A percentile compares a stretch with the other conserved stretches of the same genome.
Evolutionary conservation across 2,797 vertebrate species (phyloP).

Genomic region (Cynopterus sphinx): DNA sequence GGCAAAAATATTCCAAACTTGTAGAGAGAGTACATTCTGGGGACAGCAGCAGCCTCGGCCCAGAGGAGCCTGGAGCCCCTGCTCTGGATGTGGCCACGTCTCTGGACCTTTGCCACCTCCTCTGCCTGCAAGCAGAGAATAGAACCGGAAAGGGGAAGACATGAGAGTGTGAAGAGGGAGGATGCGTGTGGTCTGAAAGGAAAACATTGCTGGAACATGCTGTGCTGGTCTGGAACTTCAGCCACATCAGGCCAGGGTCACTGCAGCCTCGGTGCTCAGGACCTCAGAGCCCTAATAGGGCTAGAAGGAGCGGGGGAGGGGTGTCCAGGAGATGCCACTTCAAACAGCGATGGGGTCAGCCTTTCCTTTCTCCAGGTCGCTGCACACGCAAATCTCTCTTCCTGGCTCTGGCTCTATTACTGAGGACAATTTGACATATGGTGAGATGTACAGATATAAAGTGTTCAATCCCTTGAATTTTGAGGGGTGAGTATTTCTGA

Average conservation of each 20-base stretch:
- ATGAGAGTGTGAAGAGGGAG: neutral
- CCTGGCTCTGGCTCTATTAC: neutral
- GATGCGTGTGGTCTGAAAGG: conserved; percentile 7
- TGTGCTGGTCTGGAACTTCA: neutral
- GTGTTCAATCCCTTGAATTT: neutral
- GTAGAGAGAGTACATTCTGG: neutral
- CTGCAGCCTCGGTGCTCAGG: neutral
- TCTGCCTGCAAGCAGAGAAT: neutral
- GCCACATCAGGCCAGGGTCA: neutral
- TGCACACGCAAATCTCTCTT: neutral
- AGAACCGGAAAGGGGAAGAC: neutral
- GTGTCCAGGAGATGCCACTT: neutral
- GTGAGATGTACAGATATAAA: neutral
- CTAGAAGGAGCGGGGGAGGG: fast-evolving
- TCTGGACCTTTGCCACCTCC: neutral
- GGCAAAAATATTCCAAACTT: neutral
- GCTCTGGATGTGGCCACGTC: no score
- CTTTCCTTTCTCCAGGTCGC: neutral
- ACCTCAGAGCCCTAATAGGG: neutral
- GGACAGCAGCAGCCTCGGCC: neutral
- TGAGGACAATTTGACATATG: neutral
- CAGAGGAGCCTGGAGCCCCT: neutral
- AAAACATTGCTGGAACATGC: neutral
- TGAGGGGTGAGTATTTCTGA: neutral
- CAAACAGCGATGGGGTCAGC: neutral